These are phyloP conservation scores for Petrocephalus schoutedeni DNA, from an alignment of 2,797 vertebrate species.

Conservation along the genomic window DNA sequence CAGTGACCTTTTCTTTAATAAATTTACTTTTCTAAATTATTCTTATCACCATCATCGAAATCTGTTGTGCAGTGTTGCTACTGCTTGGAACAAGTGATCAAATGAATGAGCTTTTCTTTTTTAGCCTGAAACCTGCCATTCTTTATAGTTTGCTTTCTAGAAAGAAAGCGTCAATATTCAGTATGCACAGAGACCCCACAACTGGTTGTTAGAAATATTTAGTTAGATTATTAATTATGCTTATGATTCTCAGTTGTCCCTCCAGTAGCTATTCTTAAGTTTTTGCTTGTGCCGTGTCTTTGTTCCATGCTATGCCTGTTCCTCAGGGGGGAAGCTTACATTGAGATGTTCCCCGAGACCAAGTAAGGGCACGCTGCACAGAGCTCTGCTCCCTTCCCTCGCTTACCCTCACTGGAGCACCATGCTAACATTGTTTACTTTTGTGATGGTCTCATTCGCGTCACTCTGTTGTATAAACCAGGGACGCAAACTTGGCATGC, in stretches of 20 bases:
- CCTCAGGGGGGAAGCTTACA: slow-evolving; percentile 60
- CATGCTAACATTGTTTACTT: neutral
- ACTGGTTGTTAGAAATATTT: neutral
- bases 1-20: slow-evolving; percentile 69
- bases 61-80: slow-evolving; percentile 21
- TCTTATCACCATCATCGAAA: slow-evolving; percentile 16
- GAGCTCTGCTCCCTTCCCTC: neutral
- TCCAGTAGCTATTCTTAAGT: neutral
- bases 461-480: neutral
- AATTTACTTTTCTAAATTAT: slow-evolving; percentile 12
- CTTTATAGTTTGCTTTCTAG: neutral
- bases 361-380: slow-evolving; percentile 64
- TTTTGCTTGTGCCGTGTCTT: slow-evolving; percentile 12
- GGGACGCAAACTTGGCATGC: neutral
- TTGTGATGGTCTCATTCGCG: neutral
- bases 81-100: neutral
- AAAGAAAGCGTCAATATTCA: neutral
- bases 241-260: neutral
- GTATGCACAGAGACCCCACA: neutral
- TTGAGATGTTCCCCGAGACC: slow-evolving; percentile 54
- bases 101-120: neutral
- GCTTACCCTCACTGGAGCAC: neutral
- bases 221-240: neutral
- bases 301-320: slow-evolving; percentile 38
- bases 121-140: neutral